Base-by-base conservation (phyloP, 2,888 invertebrate species). In the Romanomermis culicivorax region DNA sequence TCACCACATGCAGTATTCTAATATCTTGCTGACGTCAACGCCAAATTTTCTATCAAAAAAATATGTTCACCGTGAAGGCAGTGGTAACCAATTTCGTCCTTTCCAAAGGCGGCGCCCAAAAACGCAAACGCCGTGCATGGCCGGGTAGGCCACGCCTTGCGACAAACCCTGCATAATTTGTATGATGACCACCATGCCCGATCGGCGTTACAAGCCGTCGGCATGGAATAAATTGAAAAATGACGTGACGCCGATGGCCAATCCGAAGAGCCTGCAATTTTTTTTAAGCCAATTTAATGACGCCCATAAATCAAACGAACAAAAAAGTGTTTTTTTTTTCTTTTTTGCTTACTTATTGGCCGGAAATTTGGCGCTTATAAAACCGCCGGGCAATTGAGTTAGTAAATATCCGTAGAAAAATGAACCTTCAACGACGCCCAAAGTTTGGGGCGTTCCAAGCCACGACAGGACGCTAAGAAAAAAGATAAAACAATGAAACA, bases 81-180 rank as follows among this genome's bases (percentile, higher is more conserved):
- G 97, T 76, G 0, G 97, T 99, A n/a, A 97, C 97, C 62, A 99
- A 75, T 61, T 89, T 79, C 4, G 93, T 95, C 57, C 95, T 78
- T 73, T 97, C 97, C 68, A 97, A 69, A 1, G 97, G 95, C 11
- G 97, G 97, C 1, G 97, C 93, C 97, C 97, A 99, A 76, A 86
- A 86, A 62, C 95, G 78, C 95, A 97, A 65, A 99, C 95, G 64
- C 97, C 97, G 70, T 99, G 97, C 71, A 95, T 95, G 1, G 95
- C 91, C 58, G 97, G 97, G 76, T 97, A 97, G 29, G 93, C 95
- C 42, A 95, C 91, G 60, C 97, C 97, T 91, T 93, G 70, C 36
- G 87, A 88, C 60, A 97, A 79, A 60, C 97, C 97, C 73, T 99
- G 97, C 58, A 85, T 73, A 51, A 95, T 80, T 69, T 95, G 82